Evolutionary conservation across 2,797 vertebrate genomes (phyloP), one percentile per base, ranked within the genome.

Genomic region (Pteropus rufus): DNA sequence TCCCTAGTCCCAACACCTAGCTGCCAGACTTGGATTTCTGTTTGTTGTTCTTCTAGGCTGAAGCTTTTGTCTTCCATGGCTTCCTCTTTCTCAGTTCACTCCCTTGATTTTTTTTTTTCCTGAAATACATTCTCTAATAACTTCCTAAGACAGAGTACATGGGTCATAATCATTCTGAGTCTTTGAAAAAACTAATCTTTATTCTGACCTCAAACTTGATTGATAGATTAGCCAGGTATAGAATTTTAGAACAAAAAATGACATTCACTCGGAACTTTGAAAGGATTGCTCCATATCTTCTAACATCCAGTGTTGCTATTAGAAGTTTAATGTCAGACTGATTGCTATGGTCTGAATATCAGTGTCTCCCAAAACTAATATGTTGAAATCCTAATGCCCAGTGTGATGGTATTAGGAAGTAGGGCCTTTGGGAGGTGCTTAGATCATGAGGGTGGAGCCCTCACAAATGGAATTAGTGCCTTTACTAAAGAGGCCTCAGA

Each of bases 151-250:
- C 7, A 88, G 29, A 10, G 4, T 52, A 1, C 14, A 56, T 60
- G 58, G 58, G 14, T 82, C 62, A 82, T 82, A 77, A 82, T 39
- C 21, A 70, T 91, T 96, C 34, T 67, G 73, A 97, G n/a, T 65
- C n/a, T 34, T 65, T 77, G 36, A 41, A 39, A 52, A 83, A 83
- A 44, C 21, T 7, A 0, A 24, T 77, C 24, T 70, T 83, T 88
- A 58, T 77, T 91, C n/a, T 62, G 24, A 77, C 16, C 36, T 73
- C 49, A 92, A 86, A 72, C 9, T 86, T 82, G 23, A 19, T 11
- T 60, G 31, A 77, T 46, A 89, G 36, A n/a, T 70, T 91, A 64
- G 19, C 23, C 75, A 64, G 52, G 29, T 91, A 88, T 56, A 79
- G 44, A 94, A 93, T 69, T 79, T 67, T 79, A 79, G 31, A 34